Evolutionary conservation across 92 coral and sea anemone species (phyloP), one percentile per base, ranked within the genome.

Genomic region (Zoanthus solanderi): DNA sequence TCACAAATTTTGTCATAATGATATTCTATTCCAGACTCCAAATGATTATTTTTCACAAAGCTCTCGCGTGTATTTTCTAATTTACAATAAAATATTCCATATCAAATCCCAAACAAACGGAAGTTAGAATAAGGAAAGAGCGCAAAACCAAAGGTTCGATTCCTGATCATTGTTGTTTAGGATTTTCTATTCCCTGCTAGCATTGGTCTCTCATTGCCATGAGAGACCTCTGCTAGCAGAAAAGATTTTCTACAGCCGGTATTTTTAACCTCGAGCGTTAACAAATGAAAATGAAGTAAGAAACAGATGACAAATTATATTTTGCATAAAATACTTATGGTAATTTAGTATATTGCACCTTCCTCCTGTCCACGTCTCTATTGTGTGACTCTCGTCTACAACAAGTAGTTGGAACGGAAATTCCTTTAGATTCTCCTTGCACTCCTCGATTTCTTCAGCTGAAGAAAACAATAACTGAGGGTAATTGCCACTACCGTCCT

Each of bases 371-470:
- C 48, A 72, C 30, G 53, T 72, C 28, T 72, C 76, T 13, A 72
- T 31, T 17, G 76, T 72, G 47, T 72, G 76, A 31, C 13, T 17
- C 47, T 72, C 76, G 47, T 32, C 76, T 1, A 72, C 76, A 72
- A 72, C 76, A 10, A 72, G 60, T 54, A 54, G 60, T 54, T 54
- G 60, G 60, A 54, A 54, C 60, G 60, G 60, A 54, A 54, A 67
- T 23, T 18, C 47, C 6, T 31, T 71, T 9, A 71, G 47, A 71
- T 34, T 8, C 47, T 15, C 52, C 54, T 46, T 67, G 42, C 67
- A 77, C 8, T 71, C 45, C 30, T 78, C 58, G 47, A 67, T 67
- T 66, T 48, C 68, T 57, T 87, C 90, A 0, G 90, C 90, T 45
- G 90, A 78, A 15, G 66, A 44, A 69, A 88, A 79, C 7, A 88